Evolutionary conservation across 2,113 vertebrate genomes (phyloP), one percentile per base, ranked within the genome.

Genomic region (Hiodon alosoides): DNA sequence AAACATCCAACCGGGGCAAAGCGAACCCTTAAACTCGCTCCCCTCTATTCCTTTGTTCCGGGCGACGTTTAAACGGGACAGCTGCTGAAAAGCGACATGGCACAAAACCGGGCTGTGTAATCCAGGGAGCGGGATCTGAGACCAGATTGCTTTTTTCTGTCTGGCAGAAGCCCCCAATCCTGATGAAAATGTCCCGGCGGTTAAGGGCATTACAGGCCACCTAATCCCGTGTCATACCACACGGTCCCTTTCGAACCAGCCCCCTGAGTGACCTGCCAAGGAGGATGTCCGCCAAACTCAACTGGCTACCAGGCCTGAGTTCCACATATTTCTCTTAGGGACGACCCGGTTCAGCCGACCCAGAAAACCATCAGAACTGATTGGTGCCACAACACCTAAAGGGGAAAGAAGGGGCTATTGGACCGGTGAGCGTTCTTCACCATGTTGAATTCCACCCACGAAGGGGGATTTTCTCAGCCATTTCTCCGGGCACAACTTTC

Each of bases 101-200:
- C 74, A 57, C 61, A 4, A 67, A 47, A 60, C 53, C 61, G 14
- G 2, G 62, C 53, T 47, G 14, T 73, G 55, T 72, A 73, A 73
- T 72, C 70, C 70, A 52, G 31, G 61, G 46, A 57, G 54, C n/a
- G 50, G 61, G 11, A 79, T 4, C 52, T 2, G 31, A 71, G 58
- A 62, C 61, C n/a, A 68, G 48, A 79, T 78, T 78, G 76, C 77
- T 81, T 79, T 78, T 58, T 69, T 54, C 71, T 74, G 72, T 75
- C 71, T 47, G 5, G 48, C 50, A 61, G 62, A 67, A 76, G 69
- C 47, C 61, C 68, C 50, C 9, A 14, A 65, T 51, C 78, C 48
- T 76, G 72, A 76, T 77, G 60, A 74, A 69, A 72, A 65, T 69
- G 67, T 75, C 51, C 72, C 13, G 46, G 7, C 71, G 71, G 78